These are phyloP conservation scores for Carterocephalus palaemon DNA, from an alignment of 2,888 invertebrate species.

Conservation along the genomic window DNA sequence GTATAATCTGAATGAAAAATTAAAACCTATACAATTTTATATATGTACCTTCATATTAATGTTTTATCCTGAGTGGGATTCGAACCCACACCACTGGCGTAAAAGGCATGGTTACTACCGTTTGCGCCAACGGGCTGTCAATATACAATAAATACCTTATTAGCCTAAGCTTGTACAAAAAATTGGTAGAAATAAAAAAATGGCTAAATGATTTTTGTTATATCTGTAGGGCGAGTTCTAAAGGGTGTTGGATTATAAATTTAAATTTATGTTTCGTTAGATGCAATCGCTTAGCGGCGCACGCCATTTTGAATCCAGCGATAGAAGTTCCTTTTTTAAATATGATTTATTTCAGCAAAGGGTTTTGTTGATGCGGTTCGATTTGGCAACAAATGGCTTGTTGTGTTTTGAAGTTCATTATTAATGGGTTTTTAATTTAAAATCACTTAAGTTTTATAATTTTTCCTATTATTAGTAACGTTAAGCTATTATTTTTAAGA, in stretches of 20 bases:
- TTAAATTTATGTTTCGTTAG: conserved; percentile 78
- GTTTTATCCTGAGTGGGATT: no score
- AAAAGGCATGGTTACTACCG: background rate
- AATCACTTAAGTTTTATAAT: background rate
- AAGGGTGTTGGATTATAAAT: conserved; percentile 71
- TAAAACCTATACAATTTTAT: no score
- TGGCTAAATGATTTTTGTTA: conserved; percentile 8
- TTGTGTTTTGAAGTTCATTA: conserved; percentile 12
- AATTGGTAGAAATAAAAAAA: conserved; percentile 8
- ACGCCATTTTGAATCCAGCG: conserved; percentile 57
- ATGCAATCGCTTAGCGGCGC: conserved; percentile 74
- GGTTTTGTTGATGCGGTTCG: conserved; percentile 51
- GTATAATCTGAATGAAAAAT: no score
- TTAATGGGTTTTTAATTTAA: conserved; percentile 8
- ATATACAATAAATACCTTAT: no score
- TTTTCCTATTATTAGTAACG: background rate
- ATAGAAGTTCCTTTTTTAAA: conserved; percentile 59
- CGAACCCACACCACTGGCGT: no score
- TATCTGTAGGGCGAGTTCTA: conserved; percentile 30
- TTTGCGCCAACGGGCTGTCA: background rate
- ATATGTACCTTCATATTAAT: no score
- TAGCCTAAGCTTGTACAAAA: conserved; percentile 1
- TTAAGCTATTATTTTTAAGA: no score
- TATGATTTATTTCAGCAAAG: conserved; percentile 64
- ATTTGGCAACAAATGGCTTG: conserved; percentile 33